Evolutionary conservation across 2,113 vertebrate species (phyloP).

Genomic region (Macaca fascicularis): DNA sequence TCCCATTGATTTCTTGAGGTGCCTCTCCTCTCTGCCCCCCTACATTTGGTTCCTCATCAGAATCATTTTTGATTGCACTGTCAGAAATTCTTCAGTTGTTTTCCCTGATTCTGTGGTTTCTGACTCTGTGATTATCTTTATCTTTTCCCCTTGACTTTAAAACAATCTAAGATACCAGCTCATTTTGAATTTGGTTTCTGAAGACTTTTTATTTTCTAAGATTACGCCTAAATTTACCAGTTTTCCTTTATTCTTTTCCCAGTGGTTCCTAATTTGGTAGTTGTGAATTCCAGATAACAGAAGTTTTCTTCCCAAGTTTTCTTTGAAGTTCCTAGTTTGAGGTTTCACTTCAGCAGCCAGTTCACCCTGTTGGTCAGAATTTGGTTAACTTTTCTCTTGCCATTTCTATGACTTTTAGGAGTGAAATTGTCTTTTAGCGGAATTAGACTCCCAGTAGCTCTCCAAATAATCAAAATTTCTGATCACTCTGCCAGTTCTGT

Average conservation of each 20-base stretch:
- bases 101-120: not conserved
- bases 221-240: not conserved
- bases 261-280: not conserved
- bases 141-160: not conserved
- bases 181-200: not conserved
- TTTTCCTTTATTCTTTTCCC: not conserved
- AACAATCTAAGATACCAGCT: not conserved
- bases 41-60: not conserved
- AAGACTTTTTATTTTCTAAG: not conserved
- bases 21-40: rapidly evolving
- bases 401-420: conserved; percentile 1
- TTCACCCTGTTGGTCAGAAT: not conserved
- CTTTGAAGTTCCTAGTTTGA: not conserved
- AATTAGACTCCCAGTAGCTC: not conserved
- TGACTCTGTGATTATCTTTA: not conserved
- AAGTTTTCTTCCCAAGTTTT: not conserved
- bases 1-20: not conserved
- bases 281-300: not conserved
- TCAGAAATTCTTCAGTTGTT: not conserved
- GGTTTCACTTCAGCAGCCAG: not conserved
- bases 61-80: not conserved
- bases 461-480: not conserved
- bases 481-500: not conserved
- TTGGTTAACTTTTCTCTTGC: not conserved
- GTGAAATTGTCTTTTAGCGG: not conserved